Percentiles rank a stretch among this genome's conserved stretches.
These are phyloP conservation scores for Lichenostomus cassidix DNA, from an alignment of 2,113 vertebrate genomes.

Conservation along the genomic window DNA sequence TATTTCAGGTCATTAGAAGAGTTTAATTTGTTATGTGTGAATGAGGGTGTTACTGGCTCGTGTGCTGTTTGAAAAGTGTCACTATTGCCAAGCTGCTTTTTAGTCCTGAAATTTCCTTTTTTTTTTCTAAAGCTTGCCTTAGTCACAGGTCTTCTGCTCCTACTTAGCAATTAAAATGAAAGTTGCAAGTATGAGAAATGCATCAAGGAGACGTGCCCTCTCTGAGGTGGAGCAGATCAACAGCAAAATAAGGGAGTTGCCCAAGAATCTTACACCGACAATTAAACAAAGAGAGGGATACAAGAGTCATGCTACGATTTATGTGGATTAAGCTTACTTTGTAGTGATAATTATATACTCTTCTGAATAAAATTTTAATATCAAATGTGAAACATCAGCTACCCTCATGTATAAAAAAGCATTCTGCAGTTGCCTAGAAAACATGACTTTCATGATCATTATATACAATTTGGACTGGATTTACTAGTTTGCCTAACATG, in stretches of 20 bases:
- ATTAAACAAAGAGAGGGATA: slow-evolving; percentile 46
- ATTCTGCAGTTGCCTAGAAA: slow-evolving; percentile 33
- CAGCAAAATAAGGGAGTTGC: slow-evolving; percentile 43
- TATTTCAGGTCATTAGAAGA: background rate
- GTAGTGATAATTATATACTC: slow-evolving; percentile 57
- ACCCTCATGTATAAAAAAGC: slow-evolving; percentile 19
- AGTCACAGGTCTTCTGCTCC: background rate
- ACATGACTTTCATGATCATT: slow-evolving; percentile 29
- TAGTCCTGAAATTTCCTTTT: background rate
- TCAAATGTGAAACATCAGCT: slow-evolving; percentile 52
- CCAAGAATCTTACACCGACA: background rate
- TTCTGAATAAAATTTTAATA: slow-evolving; percentile 50
- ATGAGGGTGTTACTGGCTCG: background rate
- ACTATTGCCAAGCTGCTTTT: background rate
- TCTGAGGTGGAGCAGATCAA: slow-evolving; percentile 20
- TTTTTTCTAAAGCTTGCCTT: background rate
- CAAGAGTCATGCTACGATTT: slow-evolving; percentile 41
- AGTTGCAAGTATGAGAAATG: background rate
- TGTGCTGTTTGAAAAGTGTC: background rate
- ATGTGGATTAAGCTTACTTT: slow-evolving; percentile 60
- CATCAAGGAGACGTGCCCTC: background rate
- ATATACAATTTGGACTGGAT: slow-evolving; percentile 43
- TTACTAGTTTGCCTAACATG: background rate
- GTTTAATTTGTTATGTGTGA: background rate
- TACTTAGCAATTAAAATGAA: slow-evolving; percentile 53